Percentiles rank a stretch among this genome's conserved stretches.
Conservation (phyloP, 2,888 invertebrate genomes). For the Seladonia tumulorum region DNA sequence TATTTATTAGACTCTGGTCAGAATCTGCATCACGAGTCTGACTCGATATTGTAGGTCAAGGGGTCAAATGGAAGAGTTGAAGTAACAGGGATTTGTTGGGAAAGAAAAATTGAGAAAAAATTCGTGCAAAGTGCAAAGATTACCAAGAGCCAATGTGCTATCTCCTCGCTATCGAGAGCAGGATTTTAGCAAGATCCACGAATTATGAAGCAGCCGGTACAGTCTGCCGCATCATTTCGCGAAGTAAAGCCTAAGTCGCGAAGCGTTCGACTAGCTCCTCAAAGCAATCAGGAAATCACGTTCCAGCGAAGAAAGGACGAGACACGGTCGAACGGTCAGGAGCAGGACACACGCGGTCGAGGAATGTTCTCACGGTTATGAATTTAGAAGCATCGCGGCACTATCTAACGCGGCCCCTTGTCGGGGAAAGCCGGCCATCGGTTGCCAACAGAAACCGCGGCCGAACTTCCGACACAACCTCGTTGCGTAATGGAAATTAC, state of each 20-base stretch:
- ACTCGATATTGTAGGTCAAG: no score
- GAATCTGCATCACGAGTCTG: no score
- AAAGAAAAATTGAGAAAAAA: neutral
- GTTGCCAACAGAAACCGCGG: conserved; percentile 46
- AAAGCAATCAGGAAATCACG: conserved; percentile 42
- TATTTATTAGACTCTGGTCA: no score
- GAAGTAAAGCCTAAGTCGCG: conserved; percentile 26
- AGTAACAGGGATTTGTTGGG: neutral
- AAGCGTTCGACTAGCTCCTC: conserved; percentile 5
- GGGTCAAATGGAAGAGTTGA: no score
- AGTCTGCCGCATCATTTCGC: neutral
- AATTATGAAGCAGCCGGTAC: neutral
- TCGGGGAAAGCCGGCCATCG: conserved; percentile 4
- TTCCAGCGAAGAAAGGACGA: neutral
- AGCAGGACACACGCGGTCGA: conserved; percentile 10
- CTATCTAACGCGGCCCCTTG: conserved; percentile 31
- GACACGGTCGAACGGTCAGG: neutral
- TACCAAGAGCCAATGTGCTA: neutral
- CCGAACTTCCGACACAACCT: conserved; percentile 20
- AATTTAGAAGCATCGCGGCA: conserved; percentile 43
- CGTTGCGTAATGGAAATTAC: conserved; percentile 59
- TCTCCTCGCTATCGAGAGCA: neutral
- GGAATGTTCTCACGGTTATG: conserved; percentile 44
- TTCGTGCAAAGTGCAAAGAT: neutral
- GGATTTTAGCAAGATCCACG: neutral